Evolutionary conservation across 2,113 vertebrate species (phyloP).

Genomic region (Marmota monax): DNA sequence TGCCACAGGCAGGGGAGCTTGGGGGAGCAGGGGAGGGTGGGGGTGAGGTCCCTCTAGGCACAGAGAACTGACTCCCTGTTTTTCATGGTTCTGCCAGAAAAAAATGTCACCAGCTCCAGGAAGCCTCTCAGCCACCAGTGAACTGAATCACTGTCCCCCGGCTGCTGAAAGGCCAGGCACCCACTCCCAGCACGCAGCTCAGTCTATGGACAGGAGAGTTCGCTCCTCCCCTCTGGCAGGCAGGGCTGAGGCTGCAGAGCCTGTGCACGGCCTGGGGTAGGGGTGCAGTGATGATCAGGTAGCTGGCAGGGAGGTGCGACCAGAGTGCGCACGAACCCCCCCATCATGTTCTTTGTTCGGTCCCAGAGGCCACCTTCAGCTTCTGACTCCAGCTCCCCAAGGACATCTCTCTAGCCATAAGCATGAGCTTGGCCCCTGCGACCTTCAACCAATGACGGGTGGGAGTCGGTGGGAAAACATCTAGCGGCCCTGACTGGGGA

Average conservation of each 20-base stretch:
- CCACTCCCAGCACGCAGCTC: not conserved
- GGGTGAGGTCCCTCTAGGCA: not conserved
- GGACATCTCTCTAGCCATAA: not conserved
- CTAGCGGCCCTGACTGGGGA: not conserved
- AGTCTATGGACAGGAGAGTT: not conserved
- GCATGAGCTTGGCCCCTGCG: not conserved
- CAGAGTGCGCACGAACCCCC: not conserved
- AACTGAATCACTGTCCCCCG: not conserved
- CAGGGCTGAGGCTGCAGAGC: not conserved
- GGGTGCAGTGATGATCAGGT: not conserved
- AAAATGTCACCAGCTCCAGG: not conserved
- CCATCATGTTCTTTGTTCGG: not conserved
- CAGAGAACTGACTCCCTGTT: not conserved
- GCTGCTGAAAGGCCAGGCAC: not conserved
- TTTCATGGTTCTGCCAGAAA: not conserved
- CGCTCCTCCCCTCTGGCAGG: not conserved
- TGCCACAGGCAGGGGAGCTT: not conserved
- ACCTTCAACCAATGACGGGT: not conserved
- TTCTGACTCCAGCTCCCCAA: not conserved
- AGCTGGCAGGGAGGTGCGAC: not conserved
- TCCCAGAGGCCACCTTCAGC: not conserved
- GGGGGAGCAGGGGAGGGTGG: not conserved
- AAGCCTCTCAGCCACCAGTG: not conserved
- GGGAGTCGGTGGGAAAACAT: not conserved
- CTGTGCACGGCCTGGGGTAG: not conserved